Conservation (phyloP, 2,113 vertebrate species). For the Chaetodon auriga region DNA sequence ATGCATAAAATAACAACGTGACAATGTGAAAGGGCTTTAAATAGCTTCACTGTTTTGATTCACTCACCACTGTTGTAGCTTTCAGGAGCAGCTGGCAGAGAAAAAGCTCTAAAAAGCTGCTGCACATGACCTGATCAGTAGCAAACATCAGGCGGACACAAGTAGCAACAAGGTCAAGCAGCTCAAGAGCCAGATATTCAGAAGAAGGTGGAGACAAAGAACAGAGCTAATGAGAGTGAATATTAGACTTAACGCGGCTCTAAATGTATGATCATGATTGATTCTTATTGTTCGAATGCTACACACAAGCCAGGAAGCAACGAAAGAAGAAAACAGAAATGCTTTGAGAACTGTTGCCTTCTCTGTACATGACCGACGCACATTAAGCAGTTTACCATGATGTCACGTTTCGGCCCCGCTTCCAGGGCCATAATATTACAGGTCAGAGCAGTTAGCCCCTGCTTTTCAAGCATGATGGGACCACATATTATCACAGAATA, state of each 20-base stretch:
- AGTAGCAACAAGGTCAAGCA: background rate
- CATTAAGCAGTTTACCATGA: background rate
- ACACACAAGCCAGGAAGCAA: background rate
- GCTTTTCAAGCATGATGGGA: background rate
- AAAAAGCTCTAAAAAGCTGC: too few species aligned
- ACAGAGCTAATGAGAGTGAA: background rate
- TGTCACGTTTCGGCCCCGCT: background rate
- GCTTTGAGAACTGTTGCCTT: background rate
- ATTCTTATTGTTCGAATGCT: background rate
- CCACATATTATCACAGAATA: slow-evolving; percentile 2
- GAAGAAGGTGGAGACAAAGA: background rate
- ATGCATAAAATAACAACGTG: too few species aligned
- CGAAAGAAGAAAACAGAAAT: background rate
- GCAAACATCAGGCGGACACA: background rate
- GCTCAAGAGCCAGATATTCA: background rate
- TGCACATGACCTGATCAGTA: background rate
- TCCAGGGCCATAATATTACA: slow-evolving; percentile 3
- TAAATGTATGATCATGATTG: background rate
- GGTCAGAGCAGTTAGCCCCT: background rate
- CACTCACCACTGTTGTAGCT: too few species aligned
- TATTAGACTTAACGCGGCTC: background rate
- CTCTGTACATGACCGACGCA: background rate
- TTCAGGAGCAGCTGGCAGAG: background rate
- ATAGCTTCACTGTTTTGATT: too few species aligned
- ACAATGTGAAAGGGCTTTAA: background rate